A percentile compares a stretch with the other conserved stretches of the same genome.
Conservation (phyloP, 2,113 vertebrate species). For the Phalacrocorax pelagicus region DNA sequence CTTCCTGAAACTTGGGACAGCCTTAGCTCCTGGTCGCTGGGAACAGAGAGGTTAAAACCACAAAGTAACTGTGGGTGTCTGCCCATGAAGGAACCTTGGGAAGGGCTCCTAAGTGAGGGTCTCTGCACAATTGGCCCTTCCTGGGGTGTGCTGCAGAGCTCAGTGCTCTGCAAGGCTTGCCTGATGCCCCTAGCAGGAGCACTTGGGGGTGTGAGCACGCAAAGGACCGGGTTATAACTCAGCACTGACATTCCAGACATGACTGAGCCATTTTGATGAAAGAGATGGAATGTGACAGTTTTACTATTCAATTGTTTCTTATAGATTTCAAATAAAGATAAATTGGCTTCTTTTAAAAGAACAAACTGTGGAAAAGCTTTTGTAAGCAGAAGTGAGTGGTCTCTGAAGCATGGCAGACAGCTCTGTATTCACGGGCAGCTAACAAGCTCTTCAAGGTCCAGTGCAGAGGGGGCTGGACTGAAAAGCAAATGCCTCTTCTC, state of each 20-base stretch:
- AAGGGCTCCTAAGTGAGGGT: neutral
- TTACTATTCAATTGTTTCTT: constrained; percentile 16
- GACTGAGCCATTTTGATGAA: neutral
- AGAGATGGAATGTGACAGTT: neutral
- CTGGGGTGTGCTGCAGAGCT: neutral
- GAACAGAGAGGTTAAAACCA: neutral
- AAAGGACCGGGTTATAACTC: neutral
- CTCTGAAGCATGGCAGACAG: neutral
- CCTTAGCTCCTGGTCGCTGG: neutral
- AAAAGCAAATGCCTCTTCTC: neutral
- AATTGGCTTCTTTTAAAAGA: constrained; percentile 24
- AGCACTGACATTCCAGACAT: neutral
- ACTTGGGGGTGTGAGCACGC: neutral
- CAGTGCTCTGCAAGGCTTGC: neutral
- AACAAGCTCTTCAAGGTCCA: neutral
- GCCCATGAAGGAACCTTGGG: neutral
- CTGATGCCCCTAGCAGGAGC: neutral
- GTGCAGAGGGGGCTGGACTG: neutral
- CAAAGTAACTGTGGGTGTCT: neutral
- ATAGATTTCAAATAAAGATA: constrained; percentile 43
- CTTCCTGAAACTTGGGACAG: neutral
- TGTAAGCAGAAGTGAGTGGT: neutral
- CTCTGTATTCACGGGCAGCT: neutral
- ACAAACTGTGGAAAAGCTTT: neutral
- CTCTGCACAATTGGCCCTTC: neutral